Conservation (phyloP, 1,140 invertebrate species). For the Atta texana region DNA sequence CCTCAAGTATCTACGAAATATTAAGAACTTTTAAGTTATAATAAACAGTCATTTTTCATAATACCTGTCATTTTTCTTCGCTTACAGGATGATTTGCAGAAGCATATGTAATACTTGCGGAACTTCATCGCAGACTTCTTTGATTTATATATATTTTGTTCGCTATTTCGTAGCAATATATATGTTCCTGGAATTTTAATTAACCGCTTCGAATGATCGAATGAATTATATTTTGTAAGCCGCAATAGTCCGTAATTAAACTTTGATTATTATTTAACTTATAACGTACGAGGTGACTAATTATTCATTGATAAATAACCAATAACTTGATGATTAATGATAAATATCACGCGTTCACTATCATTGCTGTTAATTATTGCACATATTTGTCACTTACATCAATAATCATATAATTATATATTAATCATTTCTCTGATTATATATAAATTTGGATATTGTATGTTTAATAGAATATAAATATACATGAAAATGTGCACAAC, state of each 20-base stretch:
- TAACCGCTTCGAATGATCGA: not conserved
- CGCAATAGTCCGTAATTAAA: not conserved
- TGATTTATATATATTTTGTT: not conserved
- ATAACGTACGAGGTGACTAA: constrained; percentile 3
- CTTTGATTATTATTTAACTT: constrained; percentile 38
- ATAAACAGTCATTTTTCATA: not conserved
- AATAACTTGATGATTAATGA: constrained; percentile 5
- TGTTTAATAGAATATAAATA: not conserved
- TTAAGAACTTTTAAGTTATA: not conserved
- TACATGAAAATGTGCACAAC: not conserved
- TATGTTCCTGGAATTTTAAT: constrained; percentile 10
- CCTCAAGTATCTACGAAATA: not conserved
- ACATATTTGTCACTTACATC: not conserved
- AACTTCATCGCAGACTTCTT: not conserved
- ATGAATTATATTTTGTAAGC: constrained; percentile 9
- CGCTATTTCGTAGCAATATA: not conserved
- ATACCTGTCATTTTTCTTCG: not conserved
- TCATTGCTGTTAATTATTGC: constrained; percentile 14
- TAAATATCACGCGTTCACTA: not conserved
- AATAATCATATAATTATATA: not conserved
- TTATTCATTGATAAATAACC: constrained; percentile 13
- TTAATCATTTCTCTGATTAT: constrained; percentile 12
- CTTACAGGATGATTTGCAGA: not conserved
- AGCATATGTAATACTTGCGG: not conserved
- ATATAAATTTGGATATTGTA: not conserved